A percentile compares a stretch with the other conserved stretches of the same genome.
These are phyloP conservation scores for Malacoctenus gilli DNA, from an alignment of 2,797 vertebrate species.

Conservation along the genomic window DNA sequence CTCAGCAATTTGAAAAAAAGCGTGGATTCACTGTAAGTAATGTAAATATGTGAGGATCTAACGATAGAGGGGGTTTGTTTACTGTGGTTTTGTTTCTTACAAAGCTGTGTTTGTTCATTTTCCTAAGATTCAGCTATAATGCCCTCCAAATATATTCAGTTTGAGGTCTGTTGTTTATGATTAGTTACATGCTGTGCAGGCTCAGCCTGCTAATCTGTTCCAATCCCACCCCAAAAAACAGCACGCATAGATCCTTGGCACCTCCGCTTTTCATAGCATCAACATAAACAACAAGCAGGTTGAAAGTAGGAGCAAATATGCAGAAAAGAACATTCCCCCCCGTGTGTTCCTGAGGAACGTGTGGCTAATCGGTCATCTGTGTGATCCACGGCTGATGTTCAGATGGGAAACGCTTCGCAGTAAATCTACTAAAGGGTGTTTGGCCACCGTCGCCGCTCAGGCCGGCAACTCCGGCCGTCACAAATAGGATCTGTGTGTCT, in stretches of 20 bases:
- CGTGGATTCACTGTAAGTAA: not conserved
- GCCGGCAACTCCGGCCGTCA: slow-evolving; percentile 1
- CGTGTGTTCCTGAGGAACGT: slow-evolving; percentile 38
- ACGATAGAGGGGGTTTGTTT: not conserved
- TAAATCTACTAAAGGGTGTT: slow-evolving; percentile 3
- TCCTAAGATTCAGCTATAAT: not conserved
- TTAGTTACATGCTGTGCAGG: not conserved
- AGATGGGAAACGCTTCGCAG: not conserved
- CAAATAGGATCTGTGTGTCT: slow-evolving; percentile 14
- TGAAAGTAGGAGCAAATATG: not conserved
- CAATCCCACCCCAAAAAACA: too few relatives aligned
- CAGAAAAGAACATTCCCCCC: not conserved
- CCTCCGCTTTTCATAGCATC: too few relatives aligned
- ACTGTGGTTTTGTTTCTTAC: not conserved
- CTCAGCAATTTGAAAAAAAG: not conserved
- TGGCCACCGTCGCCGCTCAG: not conserved
- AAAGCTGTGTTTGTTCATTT: not conserved
- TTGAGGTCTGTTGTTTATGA: slow-evolving; percentile 8
- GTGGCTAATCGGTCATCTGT: slow-evolving; percentile 27
- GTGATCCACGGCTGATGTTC: slow-evolving; percentile 6
- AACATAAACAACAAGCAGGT: not conserved
- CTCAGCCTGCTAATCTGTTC: slow-evolving; percentile 8
- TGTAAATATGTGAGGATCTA: not conserved
- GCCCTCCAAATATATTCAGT: not conserved
- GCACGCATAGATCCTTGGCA: too few relatives aligned